phyloP scores from a whole-genome alignment of 2,797 vertebrate genomes.

The Syndactyla subalaris region DNA sequence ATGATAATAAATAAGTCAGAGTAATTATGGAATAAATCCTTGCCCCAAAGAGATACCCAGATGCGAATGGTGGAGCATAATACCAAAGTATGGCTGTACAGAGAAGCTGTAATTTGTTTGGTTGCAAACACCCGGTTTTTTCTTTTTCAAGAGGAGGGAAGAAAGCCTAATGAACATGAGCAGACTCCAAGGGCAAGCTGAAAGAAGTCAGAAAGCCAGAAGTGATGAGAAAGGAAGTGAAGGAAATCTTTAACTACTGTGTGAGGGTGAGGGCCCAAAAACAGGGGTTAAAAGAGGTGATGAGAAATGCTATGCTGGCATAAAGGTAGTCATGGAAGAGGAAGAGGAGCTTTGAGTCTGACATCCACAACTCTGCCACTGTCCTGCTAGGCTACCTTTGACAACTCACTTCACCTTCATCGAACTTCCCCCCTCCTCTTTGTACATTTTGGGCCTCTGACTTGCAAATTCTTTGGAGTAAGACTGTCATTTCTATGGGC shows the following conservation, averaged over 20 bases:
- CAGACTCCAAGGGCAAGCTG: not conserved
- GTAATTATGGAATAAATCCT: constrained; percentile 34
- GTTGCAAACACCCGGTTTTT: not conserved
- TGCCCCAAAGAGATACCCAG: constrained; percentile 36
- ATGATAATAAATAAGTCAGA: not conserved
- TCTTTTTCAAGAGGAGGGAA: not conserved
- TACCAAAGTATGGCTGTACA: not conserved
- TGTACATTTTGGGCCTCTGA: not conserved
- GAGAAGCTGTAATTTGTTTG: not conserved
- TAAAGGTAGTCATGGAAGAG: not conserved
- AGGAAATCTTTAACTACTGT: not conserved
- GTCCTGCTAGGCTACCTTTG: not conserved
- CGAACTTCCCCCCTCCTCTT: not conserved
- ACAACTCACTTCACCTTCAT: not conserved
- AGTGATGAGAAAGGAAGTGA: not conserved
- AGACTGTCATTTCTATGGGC: not conserved
- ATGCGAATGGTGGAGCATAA: not conserved
- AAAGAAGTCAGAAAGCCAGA: not conserved
- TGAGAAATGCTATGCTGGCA: not conserved
- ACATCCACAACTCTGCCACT: not conserved
- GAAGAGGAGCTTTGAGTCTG: not conserved
- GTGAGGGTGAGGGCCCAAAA: not conserved
- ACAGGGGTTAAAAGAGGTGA: not conserved
- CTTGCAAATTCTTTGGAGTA: not conserved
- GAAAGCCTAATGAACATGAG: not conserved